Conservation (phyloP, 2,797 vertebrate genomes). For the Leptoclinus maculatus region DNA sequence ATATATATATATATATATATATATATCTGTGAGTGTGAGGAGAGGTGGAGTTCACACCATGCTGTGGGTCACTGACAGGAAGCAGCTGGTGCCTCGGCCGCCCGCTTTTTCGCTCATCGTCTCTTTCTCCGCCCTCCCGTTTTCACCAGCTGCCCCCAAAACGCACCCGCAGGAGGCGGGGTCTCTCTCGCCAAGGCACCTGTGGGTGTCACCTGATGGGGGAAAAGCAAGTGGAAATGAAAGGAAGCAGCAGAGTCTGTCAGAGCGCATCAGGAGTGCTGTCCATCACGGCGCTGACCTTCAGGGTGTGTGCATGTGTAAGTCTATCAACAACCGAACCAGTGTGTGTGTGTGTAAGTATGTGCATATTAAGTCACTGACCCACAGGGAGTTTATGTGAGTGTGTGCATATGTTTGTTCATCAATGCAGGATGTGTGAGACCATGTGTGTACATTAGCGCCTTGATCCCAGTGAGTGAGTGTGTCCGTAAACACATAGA, state of each 20-base stretch:
- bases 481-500: constrained; percentile 75
- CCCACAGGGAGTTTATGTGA: constrained; percentile 75
- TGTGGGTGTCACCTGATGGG: constrained; percentile 86
- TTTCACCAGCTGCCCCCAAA: constrained; percentile 60
- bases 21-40: constrained; percentile 33
- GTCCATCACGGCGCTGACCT: constrained; percentile 83
- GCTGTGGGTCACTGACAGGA: constrained; percentile 64
- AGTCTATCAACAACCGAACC: constrained; percentile 61
- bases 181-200: constrained; percentile 78
- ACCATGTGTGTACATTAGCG: constrained; percentile 76
- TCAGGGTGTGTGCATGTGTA: constrained; percentile 69
- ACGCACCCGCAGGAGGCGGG: constrained; percentile 67
- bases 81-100: constrained; percentile 76
- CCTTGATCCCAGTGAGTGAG: constrained; percentile 69
- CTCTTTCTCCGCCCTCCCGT: constrained; percentile 36
- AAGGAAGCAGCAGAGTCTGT: constrained; percentile 85
- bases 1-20: neutral
- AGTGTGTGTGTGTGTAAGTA: constrained; percentile 67
- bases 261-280: constrained; percentile 80
- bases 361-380: constrained; percentile 78
- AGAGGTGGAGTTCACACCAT: constrained; percentile 57
- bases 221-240: constrained; percentile 83
- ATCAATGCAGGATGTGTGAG: constrained; percentile 74
- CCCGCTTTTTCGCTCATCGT: constrained; percentile 48
- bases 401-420: constrained; percentile 77